Evolutionary conservation across 2,797 vertebrate species (phyloP).

Genomic region (Protonibea diacanthus): DNA sequence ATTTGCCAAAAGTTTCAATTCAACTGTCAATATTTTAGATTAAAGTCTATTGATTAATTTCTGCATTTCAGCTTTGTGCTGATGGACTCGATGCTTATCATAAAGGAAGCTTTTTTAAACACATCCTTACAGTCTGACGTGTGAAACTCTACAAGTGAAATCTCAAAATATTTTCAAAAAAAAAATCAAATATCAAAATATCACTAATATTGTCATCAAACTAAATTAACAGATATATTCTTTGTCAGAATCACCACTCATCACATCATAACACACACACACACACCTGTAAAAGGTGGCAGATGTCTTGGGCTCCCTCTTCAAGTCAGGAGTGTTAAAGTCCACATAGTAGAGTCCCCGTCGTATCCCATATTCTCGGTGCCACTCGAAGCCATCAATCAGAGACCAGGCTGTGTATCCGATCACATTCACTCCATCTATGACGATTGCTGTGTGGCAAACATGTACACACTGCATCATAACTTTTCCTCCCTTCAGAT

Average conservation of each 20-base stretch:
- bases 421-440: conserved; percentile 91
- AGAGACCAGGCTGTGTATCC: conserved; percentile 98
- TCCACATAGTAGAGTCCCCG: conserved; percentile 95
- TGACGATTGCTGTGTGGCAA: conserved; percentile 86
- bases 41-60: neutral
- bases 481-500: neutral
- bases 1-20: neutral
- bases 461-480: conserved; percentile 7
- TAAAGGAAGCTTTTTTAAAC: neutral
- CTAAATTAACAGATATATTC: neutral
- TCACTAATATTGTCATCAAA: no score
- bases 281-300: conserved; percentile 90
- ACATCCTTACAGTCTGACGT: no score
- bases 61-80: neutral
- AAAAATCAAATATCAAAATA: no score
- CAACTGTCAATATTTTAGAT: neutral
- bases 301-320: conserved; percentile 94
- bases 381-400: conserved; percentile 97
- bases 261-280: neutral
- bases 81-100: no score
- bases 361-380: conserved; percentile 92
- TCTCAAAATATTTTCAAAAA: no score
- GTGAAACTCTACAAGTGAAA: neutral
- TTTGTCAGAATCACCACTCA: neutral
- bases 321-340: conserved; percentile 93